These are phyloP conservation scores for Dasysyrphus albostriatus DNA, from an alignment of 2,888 invertebrate species.

Conservation along the genomic window DNA sequence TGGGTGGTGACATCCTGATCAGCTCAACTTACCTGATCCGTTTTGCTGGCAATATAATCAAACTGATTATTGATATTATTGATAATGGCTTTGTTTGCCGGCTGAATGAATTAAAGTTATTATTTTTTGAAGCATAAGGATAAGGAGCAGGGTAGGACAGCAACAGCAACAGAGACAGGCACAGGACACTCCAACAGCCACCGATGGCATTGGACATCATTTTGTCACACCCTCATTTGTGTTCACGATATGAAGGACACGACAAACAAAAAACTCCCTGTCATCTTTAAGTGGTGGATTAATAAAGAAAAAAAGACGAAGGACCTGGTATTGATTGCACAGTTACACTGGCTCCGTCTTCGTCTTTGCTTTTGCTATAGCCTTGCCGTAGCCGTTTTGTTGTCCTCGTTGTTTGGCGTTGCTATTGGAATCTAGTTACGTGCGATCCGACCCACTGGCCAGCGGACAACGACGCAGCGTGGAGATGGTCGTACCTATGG, in stretches of 20 bases:
- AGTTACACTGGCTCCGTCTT: constrained; percentile 47
- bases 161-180: not conserved
- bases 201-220: constrained; percentile 63
- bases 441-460: constrained; percentile 22
- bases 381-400: not conserved
- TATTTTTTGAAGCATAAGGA: constrained; percentile 74
- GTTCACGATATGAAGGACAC: constrained; percentile 66
- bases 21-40: constrained; percentile 73
- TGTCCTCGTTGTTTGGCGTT: constrained; percentile 38
- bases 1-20: constrained; percentile 69
- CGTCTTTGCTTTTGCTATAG: constrained; percentile 30
- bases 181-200: constrained; percentile 34
- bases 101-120: constrained; percentile 73
- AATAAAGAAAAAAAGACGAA: constrained; percentile 68
- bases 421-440: constrained; percentile 37
- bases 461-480: constrained; percentile 3
- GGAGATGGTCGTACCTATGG: constrained; percentile 28
- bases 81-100: constrained; percentile 75
- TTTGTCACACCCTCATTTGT: constrained; percentile 75
- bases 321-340: constrained; percentile 71
- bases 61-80: constrained; percentile 75
- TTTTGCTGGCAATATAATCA: constrained; percentile 72
- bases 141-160: constrained; percentile 21
- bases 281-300: constrained; percentile 75
- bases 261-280: constrained; percentile 72